Evolutionary conservation across 2,797 vertebrate species (phyloP), one percentile per base, ranked within the genome.

Genomic region (Gallirallus australis): DNA sequence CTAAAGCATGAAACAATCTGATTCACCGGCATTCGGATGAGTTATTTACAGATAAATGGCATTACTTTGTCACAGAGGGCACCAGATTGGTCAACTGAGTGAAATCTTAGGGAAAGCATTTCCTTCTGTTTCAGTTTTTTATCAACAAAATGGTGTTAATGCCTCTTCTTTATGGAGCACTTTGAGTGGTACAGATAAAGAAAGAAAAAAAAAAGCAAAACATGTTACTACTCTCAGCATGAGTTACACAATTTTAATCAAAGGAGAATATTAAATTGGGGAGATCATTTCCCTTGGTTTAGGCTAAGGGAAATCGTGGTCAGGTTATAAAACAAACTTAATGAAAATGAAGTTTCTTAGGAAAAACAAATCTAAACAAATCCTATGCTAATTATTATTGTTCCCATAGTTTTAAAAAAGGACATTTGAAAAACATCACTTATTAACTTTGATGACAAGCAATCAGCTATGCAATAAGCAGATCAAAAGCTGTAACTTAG

Each of bases 181-280:
- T 94, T 61, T 18, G 23, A 76, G 39, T 13, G 16, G 11, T 25
- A 56, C 17, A 64, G 21, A 52, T 12, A 28, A 71, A 81, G 17
- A 8, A 68, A 57, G 42, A 53, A 15, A 45, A 45, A 45, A 45
- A 19, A 19, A 45, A 45, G 42, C 42, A 75, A 82, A 85, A 47
- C 31, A n/a, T 6, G 24, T 21, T 83, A 66, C 42, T 57, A 42
- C 27, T 39, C 69, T 82, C 75, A 68, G 59, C 53, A 71, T 15
- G 37, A 75, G 48, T 45, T 82, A 61, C 63, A 82, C 25, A 53
- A 45, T 56, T 92, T 80, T 93, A 90, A 95, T 82, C 59, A 90
- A 84, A 94, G 50, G 25, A 76, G 95, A 91, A 82, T 82, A 78
- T 66, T 93, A 79, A 60, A 91, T 1, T 52, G 16, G 28, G 63